Evolutionary conservation across 2,888 invertebrate species (phyloP).

Genomic region (Amphipoea oculea): DNA sequence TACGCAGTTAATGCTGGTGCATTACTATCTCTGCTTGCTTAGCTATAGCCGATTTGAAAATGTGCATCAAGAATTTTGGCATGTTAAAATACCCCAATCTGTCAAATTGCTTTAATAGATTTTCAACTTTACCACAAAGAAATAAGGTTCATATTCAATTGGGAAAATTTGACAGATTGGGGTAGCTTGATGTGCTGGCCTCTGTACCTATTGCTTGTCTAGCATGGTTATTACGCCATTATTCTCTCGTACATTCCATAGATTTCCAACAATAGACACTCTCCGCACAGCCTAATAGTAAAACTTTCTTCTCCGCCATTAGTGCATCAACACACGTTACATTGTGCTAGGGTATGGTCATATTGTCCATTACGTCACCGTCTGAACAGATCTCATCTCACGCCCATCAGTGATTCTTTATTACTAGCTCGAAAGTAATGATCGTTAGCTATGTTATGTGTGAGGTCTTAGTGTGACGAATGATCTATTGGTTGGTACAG

Average conservation of each 20-base stretch:
- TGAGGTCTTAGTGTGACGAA: slow-evolving; percentile 33
- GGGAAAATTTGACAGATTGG: too few species aligned
- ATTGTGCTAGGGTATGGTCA: slow-evolving; percentile 27
- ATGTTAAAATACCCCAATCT: too few species aligned
- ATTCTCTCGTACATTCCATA: not conserved
- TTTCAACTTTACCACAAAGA: too few species aligned
- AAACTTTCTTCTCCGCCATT: slow-evolving; percentile 24
- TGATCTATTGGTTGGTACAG: slow-evolving; percentile 33
- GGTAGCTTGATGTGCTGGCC: too few species aligned
- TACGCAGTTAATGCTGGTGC: not conserved
- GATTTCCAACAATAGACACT: not conserved
- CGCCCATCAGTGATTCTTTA: slow-evolving; percentile 21
- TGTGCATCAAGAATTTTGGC: not conserved
- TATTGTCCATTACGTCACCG: slow-evolving; percentile 33
- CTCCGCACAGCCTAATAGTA: not conserved
- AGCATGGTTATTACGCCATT: not conserved
- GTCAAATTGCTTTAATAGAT: too few species aligned
- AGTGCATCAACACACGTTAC: slow-evolving; percentile 22
- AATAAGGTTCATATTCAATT: too few species aligned
- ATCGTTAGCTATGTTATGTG: slow-evolving; percentile 14
- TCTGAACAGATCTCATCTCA: slow-evolving; percentile 20
- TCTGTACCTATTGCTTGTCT: too few species aligned
- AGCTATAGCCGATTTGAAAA: not conserved
- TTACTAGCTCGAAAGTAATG: slow-evolving; percentile 32
- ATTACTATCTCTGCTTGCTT: not conserved